Evolutionary conservation across 1,140 invertebrate species (phyloP).

Genomic region (Hypothenemus hampei): DNA sequence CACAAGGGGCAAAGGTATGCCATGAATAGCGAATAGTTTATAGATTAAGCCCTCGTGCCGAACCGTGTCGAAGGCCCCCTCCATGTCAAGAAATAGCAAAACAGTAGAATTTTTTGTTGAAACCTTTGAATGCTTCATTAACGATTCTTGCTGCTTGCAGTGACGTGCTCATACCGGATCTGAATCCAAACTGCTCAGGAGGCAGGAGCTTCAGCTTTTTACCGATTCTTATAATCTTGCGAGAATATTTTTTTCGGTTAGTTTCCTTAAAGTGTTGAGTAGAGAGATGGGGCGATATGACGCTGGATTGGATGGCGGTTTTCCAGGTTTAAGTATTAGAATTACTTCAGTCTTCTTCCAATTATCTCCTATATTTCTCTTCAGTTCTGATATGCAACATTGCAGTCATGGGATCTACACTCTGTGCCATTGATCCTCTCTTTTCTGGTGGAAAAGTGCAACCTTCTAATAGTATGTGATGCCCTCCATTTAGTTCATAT

Average conservation of each 20-base stretch:
- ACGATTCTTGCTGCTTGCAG: conserved; percentile 31
- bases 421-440: conserved; percentile 17
- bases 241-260: too few species aligned
- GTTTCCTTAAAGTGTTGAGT: too few species aligned
- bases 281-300: too few species aligned
- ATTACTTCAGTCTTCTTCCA: too few species aligned
- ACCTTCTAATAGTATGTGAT: conserved; percentile 22
- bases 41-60: conserved; percentile 37
- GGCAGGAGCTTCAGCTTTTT: conserved; percentile 2
- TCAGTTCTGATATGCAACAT: too few species aligned
- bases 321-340: too few species aligned
- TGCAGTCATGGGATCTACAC: conserved; percentile 14
- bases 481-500: conserved; percentile 10
- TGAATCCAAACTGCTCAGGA: conserved; percentile 39
- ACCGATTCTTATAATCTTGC: too few species aligned
- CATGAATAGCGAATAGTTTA: conserved; percentile 30
- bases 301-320: too few species aligned
- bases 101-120: conserved; percentile 19
- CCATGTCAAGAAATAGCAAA: conserved; percentile 35
- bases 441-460: conserved; percentile 19
- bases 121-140: conserved; percentile 19
- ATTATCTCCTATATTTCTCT: too few species aligned
- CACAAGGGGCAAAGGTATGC: conserved; percentile 27
- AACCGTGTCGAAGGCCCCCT: conserved; percentile 42
- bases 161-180: not conserved